Conservation (phyloP, 2,888 invertebrate species). For the Pollenia amentaria region DNA sequence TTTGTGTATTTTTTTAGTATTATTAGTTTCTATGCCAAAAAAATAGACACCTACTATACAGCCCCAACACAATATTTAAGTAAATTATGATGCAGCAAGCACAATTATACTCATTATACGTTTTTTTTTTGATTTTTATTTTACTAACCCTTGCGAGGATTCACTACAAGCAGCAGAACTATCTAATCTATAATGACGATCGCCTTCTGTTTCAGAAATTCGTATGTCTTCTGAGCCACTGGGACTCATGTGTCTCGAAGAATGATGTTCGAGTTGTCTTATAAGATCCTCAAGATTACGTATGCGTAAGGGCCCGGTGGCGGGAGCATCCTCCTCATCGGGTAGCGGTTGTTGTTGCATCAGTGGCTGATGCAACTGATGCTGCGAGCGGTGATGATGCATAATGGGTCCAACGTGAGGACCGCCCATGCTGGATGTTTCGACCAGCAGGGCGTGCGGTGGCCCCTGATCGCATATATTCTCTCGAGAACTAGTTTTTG, state of each 20-base stretch:
- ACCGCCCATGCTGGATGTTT: slow-evolving; percentile 82
- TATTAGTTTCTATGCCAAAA: slow-evolving; percentile 73
- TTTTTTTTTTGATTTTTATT: slow-evolving; percentile 38
- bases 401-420: slow-evolving; percentile 83
- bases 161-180: slow-evolving; percentile 89
- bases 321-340: slow-evolving; percentile 90
- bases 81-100: slow-evolving; percentile 73
- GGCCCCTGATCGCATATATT: slow-evolving; percentile 90
- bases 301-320: slow-evolving; percentile 94
- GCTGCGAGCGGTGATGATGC: slow-evolving; percentile 82
- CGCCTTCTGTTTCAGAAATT: slow-evolving; percentile 94
- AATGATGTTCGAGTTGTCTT: slow-evolving; percentile 94
- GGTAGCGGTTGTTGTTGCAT: slow-evolving; percentile 85
- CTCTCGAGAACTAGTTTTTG: slow-evolving; percentile 88
- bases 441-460: slow-evolving; percentile 86
- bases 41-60: slow-evolving; percentile 78
- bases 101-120: slow-evolving; percentile 70
- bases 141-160: slow-evolving; percentile 89
- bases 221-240: slow-evolving; percentile 95
- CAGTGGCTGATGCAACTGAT: slow-evolving; percentile 85
- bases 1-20: slow-evolving; percentile 65
- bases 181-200: slow-evolving; percentile 94
- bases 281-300: slow-evolving; percentile 96
- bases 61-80: slow-evolving; percentile 74
- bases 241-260: slow-evolving; percentile 94